Percentiles rank a stretch among this genome's conserved stretches.
phyloP scores from a whole-genome alignment of 2,113 vertebrate genomes.

The Physeter macrocephalus region DNA sequence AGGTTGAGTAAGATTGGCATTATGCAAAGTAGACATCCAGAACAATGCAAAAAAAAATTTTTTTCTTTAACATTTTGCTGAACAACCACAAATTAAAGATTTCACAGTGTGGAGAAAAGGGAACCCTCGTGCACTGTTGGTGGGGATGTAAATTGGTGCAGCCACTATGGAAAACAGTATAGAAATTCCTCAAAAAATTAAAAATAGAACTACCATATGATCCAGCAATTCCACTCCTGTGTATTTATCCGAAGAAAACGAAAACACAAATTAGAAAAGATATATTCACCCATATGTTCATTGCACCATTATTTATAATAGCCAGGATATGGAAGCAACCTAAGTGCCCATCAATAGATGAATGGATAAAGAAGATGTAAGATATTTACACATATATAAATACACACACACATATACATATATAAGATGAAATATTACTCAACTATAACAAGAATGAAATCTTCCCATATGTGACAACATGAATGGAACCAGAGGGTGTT shows the following conservation, averaged over 20 bases:
- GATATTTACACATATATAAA: not conserved
- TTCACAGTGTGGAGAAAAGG: not conserved
- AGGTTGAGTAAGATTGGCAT: not conserved
- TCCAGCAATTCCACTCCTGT: not conserved
- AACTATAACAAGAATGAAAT: not conserved
- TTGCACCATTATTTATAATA: not conserved
- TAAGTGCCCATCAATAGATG: not conserved
- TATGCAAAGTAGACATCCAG: not conserved
- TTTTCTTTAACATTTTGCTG: not conserved
- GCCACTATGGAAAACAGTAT: not conserved
- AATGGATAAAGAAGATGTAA: not conserved
- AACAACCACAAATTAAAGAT: not conserved
- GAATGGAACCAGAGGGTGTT: not conserved
- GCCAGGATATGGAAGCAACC: not conserved
- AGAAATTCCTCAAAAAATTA: not conserved
- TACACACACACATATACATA: not conserved
- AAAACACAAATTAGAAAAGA: not conserved
- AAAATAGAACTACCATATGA: not conserved
- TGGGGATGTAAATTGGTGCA: not conserved
- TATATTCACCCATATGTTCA: not conserved
- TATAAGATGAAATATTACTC: not conserved
- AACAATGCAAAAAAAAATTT: not conserved
- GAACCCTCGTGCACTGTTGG: not conserved
- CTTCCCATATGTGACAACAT: not conserved
- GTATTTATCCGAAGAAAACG: not conserved